Conservation (phyloP, 2,888 invertebrate species). For the Apomyelois bistriatella region DNA sequence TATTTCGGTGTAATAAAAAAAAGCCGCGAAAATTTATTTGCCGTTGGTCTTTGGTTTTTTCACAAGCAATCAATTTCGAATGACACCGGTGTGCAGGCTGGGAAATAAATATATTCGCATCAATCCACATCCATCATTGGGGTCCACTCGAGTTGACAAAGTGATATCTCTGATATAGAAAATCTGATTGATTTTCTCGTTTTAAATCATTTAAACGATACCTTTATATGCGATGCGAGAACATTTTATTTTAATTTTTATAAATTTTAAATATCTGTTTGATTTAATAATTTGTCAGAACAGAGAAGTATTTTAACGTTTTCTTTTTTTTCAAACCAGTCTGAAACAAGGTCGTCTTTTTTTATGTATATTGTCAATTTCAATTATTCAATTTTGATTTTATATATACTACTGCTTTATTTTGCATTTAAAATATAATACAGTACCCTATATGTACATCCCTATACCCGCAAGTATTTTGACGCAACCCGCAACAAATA, state of each 20-base stretch:
- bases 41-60: slow-evolving; percentile 36
- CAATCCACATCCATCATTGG: slow-evolving; percentile 58
- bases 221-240: not conserved
- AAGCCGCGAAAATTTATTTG: slow-evolving; percentile 23
- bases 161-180: slow-evolving; percentile 47
- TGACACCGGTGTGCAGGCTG: slow-evolving; percentile 46
- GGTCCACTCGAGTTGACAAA: slow-evolving; percentile 45
- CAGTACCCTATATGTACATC: too few species aligned
- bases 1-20: slow-evolving; percentile 14
- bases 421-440: too few species aligned
- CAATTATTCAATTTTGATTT: too few species aligned
- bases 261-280: too few species aligned
- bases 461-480: not conserved
- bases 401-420: too few species aligned
- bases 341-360: too few species aligned
- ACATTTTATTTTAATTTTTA: too few species aligned
- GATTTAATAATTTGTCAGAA: too few species aligned
- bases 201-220: slow-evolving; percentile 34
- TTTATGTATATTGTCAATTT: too few species aligned
- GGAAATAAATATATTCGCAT: slow-evolving; percentile 49
- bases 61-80: slow-evolving; percentile 60
- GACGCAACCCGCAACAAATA: not conserved
- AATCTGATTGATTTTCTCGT: slow-evolving; percentile 57
- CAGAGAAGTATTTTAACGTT: too few species aligned
- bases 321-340: too few species aligned